A percentile compares a stretch with the other conserved stretches of the same genome.
These are phyloP conservation scores for Cryptus viduatorius DNA, from an alignment of 2,888 invertebrate genomes.

Conservation along the genomic window DNA sequence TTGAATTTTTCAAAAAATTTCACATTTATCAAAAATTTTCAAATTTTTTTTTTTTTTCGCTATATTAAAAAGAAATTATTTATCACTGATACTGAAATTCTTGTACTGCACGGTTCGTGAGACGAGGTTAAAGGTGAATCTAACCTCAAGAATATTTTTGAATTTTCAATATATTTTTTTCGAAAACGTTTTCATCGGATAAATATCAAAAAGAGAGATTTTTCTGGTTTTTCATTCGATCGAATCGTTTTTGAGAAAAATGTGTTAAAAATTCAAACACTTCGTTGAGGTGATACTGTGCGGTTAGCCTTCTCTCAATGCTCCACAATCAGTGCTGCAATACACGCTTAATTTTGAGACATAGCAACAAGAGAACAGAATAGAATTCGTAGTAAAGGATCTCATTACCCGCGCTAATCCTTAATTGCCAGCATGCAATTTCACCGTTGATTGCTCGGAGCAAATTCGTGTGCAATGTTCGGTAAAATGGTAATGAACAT, in stretches of 20 bases:
- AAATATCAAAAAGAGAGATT: neutral
- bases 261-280: neutral
- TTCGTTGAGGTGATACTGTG: neutral
- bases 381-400: conserved; percentile 48
- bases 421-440: conserved; percentile 44
- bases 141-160: neutral
- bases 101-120: neutral
- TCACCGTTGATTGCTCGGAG: conserved; percentile 36
- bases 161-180: neutral
- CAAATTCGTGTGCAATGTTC: conserved; percentile 10
- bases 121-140: neutral
- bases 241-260: neutral
- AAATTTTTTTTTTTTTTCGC: neutral
- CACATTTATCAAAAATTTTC: neutral
- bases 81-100: neutral
- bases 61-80: conserved; percentile 3
- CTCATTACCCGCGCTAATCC: conserved; percentile 8
- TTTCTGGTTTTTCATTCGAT: neutral
- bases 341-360: conserved; percentile 50
- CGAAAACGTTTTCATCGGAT: neutral
- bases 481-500: neutral
- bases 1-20: conserved; percentile 64
- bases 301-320: neutral
- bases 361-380: conserved; percentile 16
- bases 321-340: conserved; percentile 50